Base-by-base conservation (phyloP, 2,888 invertebrate genomes). In the Atherix ibis region DNA sequence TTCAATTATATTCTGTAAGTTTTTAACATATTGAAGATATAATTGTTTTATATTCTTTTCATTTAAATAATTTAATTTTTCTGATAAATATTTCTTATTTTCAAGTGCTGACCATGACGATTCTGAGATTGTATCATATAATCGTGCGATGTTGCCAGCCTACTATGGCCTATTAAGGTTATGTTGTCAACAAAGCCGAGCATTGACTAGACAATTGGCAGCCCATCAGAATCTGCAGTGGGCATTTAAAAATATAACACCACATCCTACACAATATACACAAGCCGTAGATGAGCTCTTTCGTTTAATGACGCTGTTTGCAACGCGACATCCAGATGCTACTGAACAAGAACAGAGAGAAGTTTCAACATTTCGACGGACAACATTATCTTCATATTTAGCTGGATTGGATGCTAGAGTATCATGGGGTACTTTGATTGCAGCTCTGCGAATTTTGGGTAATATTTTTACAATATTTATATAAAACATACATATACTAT, bases 171-270 rank as follows among this genome's bases (percentile, higher is more conserved):
- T 94, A 37, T 64, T 94, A 47, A 71, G 89, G 42, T 71, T 91
- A 58, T 91, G 87, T 63, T 92, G 92, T 54, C 81, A 88, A 44
- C 81, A 85, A 46, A 91, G 91, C 4, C 70, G 79, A 29, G 64
- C 76, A 16, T 88, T 94, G 58, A 84, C 89, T 4, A 70, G 88
- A 34, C 76, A 83, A 50, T 66, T 94, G 36, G 85, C 89, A 1
- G 78, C 79, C 45, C 92, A 94, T 64, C 91, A 92, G 63, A 94
- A 94, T 66, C 73, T 94, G 27, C 87, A 88, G 54, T 94, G 92
- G 92, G 92, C 92, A 17, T 92, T 92, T 61, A 81, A 91, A 52
- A 92, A 92, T 60, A 91, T 94, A 43, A 87, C 89, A 19, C 89
- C 91, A n/a, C 89, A 89, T 62, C 87, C 89, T 5, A 87, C 87